These are phyloP conservation scores for Catocala nupta DNA, from an alignment of 2,888 invertebrate species.

Conservation along the genomic window DNA sequence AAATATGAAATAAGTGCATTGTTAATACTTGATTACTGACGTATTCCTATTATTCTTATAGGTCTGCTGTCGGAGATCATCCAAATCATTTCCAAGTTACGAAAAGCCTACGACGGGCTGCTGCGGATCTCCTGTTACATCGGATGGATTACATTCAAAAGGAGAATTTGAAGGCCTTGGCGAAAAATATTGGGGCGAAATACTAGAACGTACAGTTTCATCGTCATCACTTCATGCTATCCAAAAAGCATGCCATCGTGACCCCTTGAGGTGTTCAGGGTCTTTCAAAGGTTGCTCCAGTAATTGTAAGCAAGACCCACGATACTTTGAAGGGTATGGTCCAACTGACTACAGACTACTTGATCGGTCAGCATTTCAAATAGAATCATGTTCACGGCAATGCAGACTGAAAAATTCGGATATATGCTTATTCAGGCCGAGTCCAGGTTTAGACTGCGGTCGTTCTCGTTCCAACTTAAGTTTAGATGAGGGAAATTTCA, in stretches of 20 bases:
- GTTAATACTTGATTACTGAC: no score
- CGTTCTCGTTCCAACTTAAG: constrained; percentile 84
- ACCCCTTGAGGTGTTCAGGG: constrained; percentile 76
- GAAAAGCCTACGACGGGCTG: constrained; percentile 80
- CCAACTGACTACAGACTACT: constrained; percentile 79
- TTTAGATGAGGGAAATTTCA: constrained; percentile 82
- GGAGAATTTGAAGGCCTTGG: constrained; percentile 90
- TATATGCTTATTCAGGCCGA: constrained; percentile 81
- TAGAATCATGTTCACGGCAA: constrained; percentile 82
- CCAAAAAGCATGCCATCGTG: constrained; percentile 85
- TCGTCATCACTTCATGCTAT: constrained; percentile 92
- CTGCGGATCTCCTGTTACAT: constrained; percentile 81
- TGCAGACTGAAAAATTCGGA: constrained; percentile 83
- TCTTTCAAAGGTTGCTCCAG: constrained; percentile 82
- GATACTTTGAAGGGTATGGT: constrained; percentile 80
- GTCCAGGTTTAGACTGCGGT: constrained; percentile 75
- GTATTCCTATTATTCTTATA: constrained; percentile 44
- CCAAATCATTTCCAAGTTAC: constrained; percentile 71
- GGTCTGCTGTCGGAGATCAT: constrained; percentile 79
- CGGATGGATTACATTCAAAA: constrained; percentile 83
- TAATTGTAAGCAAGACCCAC: constrained; percentile 79
- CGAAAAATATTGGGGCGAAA: constrained; percentile 92
- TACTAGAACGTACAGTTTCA: constrained; percentile 92
- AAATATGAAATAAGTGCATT: no score
- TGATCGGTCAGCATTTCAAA: constrained; percentile 82